Evolutionary conservation across 2,888 invertebrate genomes (phyloP).

Genomic region (Ormyrus thymus): DNA sequence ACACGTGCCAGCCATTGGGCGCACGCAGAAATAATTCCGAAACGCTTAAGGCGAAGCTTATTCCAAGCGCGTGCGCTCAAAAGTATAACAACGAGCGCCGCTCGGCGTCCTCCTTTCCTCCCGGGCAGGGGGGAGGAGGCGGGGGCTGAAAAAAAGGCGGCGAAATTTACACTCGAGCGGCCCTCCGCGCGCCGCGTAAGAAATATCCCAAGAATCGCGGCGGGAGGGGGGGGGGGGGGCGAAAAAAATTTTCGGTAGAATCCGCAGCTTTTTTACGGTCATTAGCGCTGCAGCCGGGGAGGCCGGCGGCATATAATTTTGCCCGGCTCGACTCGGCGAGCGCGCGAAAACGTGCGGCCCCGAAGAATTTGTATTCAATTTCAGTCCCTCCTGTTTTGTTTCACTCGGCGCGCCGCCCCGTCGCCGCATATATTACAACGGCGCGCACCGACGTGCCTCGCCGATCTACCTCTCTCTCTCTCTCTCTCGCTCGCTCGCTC

Average conservation of each 20-base stretch:
- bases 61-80: not conserved
- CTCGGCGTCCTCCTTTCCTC: no score
- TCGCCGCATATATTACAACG: conserved; percentile 63
- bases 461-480: conserved; percentile 57
- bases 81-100: not conserved
- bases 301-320: no score
- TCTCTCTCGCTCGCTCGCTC: no score
- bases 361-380: conserved; percentile 69
- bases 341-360: conserved; percentile 41
- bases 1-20: not conserved
- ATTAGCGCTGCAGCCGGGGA: no score
- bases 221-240: no score
- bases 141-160: no score
- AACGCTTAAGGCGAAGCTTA: not conserved
- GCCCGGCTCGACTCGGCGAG: no score
- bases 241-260: no score
- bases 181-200: no score
- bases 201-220: no score
- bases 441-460: conserved; percentile 60
- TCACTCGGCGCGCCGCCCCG: conserved; percentile 58
- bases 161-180: no score
- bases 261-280: no score
- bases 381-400: conserved; percentile 66
- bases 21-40: not conserved
- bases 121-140: rapidly evolving